Evolutionary conservation across 2,888 invertebrate species (phyloP).

Genomic region (Eucera pruinosa): DNA sequence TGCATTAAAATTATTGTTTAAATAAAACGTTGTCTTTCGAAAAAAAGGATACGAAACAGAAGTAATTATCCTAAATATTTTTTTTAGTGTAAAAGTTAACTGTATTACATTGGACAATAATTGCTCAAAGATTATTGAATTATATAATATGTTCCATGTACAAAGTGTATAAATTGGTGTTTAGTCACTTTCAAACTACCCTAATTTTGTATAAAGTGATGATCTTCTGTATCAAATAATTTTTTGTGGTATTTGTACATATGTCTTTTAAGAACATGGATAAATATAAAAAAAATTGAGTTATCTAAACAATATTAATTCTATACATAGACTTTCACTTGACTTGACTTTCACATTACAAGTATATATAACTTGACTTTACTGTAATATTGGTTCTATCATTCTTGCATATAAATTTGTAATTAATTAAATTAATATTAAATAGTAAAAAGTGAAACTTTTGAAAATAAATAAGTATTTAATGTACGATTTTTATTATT

Average conservation of each 20-base stretch:
- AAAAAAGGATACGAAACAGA: neutral
- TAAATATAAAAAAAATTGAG: constrained; percentile 20
- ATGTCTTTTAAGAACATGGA: neutral
- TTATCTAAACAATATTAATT: constrained; percentile 8
- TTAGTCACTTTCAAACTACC: neutral
- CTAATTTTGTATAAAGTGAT: constrained; percentile 5
- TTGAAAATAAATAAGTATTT: constrained; percentile 29
- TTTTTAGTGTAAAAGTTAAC: neutral
- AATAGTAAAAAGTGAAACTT: constrained; percentile 27
- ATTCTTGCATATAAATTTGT: neutral
- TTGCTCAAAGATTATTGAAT: constrained; percentile 17
- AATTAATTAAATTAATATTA: no score
- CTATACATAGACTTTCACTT: neutral
- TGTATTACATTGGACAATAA: constrained; percentile 21
- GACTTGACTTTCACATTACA: neutral
- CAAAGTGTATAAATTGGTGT: constrained; percentile 22
- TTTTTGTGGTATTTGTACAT: constrained; percentile 10
- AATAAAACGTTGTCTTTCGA: constrained; percentile 9
- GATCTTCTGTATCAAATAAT: neutral
- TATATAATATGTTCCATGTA: constrained; percentile 22
- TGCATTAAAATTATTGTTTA: constrained; percentile 26
- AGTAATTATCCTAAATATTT: neutral
- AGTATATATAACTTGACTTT: neutral
- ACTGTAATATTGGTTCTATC: neutral
- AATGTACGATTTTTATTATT: constrained; percentile 51